Evolutionary conservation across 2,113 vertebrate genomes (phyloP), one percentile per base, ranked within the genome.

Genomic region (Tor tambroides): DNA sequence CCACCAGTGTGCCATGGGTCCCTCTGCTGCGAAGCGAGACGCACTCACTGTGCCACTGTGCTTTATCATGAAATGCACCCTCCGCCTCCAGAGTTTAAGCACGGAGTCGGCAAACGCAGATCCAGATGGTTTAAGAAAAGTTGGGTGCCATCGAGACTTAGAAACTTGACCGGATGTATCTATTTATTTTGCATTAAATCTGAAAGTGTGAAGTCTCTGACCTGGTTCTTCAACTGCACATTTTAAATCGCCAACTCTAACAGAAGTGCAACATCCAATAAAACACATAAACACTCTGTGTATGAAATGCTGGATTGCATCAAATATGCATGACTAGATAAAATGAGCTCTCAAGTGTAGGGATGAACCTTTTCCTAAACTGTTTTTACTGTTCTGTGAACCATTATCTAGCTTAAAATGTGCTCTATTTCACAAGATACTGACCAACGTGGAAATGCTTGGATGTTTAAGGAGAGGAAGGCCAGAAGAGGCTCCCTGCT

Each of bases 301-400:
- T n/a, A n/a, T n/a, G n/a, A 21, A 46, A 67, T 67, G n/a, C 26
- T 49, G 7, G 7, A 69, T 14, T 23, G 26, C 61, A 69, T 69
- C 38, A 32, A 49, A 32, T 9, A 23, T 32, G 35, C 41, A 26
- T 10, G 3, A 23, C 77, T 56, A 79, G 76, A 79, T 56, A 26
- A 63, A 82, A 82, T 0, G 77, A 35, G 51, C 28, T 23, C 28
- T 56, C 15, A 6, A 51, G 32, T 79, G 61, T 86, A 67, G 7
- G 81, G 86, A 81, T 87, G 54, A 38, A 80, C 71, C 32, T 11
- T 56, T 92, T 91, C 93, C 93, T 80, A 80, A 92, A 41, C 89
- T 88, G 90, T 89, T 74, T 92, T 77, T 91, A 89, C 92, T 95
- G 92, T 88, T 90, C 87, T 93, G 84, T 87, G 88, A 23, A 30